Evolutionary conservation across 2,797 vertebrate genomes (phyloP).

Genomic region (Tauraco hartlaubi): DNA sequence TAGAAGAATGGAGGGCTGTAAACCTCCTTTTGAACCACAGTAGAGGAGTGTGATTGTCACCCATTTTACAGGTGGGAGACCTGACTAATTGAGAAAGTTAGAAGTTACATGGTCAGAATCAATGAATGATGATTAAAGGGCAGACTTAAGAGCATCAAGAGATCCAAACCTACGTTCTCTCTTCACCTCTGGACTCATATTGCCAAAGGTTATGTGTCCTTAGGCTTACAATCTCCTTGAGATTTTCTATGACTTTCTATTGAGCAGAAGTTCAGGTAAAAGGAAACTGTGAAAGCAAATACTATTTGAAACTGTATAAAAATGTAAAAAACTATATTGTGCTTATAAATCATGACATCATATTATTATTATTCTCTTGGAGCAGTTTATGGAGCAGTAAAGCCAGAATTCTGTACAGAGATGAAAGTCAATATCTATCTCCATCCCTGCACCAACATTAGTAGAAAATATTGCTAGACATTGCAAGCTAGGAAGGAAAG

Average conservation of each 20-base stretch:
- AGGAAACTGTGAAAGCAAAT: conserved; percentile 59
- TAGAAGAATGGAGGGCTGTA: not conserved
- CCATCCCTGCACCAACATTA: conserved; percentile 26
- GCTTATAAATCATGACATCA: conserved; percentile 57
- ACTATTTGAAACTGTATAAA: conserved; percentile 53
- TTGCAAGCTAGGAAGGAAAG: conserved; percentile 11
- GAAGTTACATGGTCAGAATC: not conserved
- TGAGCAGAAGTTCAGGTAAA: conserved; percentile 31
- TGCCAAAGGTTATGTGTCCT: not conserved
- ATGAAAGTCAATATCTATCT: conserved; percentile 59
- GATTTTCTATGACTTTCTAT: not conserved
- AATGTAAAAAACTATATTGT: conserved; percentile 38
- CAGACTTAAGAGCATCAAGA: not conserved
- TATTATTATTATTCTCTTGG: conserved; percentile 68
- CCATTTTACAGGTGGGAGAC: not conserved
- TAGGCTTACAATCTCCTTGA: not conserved
- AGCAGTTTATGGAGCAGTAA: conserved; percentile 64
- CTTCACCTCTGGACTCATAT: not conserved
- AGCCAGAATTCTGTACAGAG: conserved; percentile 29
- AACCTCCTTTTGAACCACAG: not conserved
- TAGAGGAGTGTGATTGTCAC: not conserved
- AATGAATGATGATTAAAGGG: not conserved
- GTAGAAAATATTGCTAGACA: conserved; percentile 40
- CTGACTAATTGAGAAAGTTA: not conserved
- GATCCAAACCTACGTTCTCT: not conserved